Base-by-base conservation (phyloP, 2,888 invertebrate species). In the Cheilosia vulpina region DNA sequence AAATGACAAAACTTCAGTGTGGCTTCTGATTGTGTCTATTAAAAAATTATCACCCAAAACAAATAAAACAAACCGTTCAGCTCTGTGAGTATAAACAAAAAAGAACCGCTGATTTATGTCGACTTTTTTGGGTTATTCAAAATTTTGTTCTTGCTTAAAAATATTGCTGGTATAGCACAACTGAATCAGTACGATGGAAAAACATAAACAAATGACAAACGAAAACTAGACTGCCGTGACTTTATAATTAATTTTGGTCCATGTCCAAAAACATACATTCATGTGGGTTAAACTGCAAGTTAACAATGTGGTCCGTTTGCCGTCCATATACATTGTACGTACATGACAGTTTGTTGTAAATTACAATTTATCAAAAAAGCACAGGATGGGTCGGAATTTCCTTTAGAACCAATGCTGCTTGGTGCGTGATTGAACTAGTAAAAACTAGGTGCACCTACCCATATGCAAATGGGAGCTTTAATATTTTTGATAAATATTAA, bases 231-330 rank as follows among this genome's bases (percentile, higher is more conserved):
- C 80, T 71, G 80, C 71, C 68, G 55, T 76, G 85, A 47, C 76
- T 77, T 85, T 85, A 81, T 77, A 81, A 81, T 81, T 85, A 72
- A 81, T 81, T 85, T 81, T 85, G 85, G 81, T 85, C 72, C 43
- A 45, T 62, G 72, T 76, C 85, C 85, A 85, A 85, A 47, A 84
- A 60, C 41, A 66, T 66, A 58, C 31, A 62, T 21, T 15, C 7
- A 57, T 19, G 9, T 17, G 31, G 19, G 19, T 19, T 27, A 50
- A 11, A 43, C 19, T 21, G 53, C 2, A 69, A 69, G 38, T 81
- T 71, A 69, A 77, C 27, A 27, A 57, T 34, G 53, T 71, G 50
- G 45, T 77, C 58, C 41, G 55, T 11, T 50, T 13, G 52, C 4
- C 34, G 17, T 21, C 41, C 58, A 7, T 72, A 66, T 72, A 58